Evolutionary conservation across 1,140 invertebrate genomes (phyloP).

Genomic region (Cydia strobilella): DNA sequence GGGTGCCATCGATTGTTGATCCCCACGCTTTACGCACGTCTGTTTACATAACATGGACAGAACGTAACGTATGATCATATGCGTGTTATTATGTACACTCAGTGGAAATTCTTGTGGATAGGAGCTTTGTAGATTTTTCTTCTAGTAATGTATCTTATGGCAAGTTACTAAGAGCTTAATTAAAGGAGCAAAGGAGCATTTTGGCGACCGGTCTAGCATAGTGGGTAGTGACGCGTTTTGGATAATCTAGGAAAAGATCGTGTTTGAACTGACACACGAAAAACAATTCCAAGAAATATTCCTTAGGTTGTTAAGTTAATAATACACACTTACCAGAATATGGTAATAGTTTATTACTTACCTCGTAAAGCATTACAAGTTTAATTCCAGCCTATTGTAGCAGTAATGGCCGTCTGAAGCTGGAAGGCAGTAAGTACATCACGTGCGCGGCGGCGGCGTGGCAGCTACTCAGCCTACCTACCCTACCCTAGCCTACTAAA

Average conservation of each 20-base stretch:
- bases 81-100: neutral
- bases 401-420: neutral
- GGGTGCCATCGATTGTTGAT: slow-evolving; percentile 11
- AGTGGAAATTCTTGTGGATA: neutral
- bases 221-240: too few species aligned
- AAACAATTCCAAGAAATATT: too few species aligned
- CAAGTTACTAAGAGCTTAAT: too few species aligned
- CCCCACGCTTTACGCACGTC: slow-evolving; percentile 1
- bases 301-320: too few species aligned
- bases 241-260: too few species aligned
- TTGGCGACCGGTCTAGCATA: too few species aligned
- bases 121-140: too few species aligned
- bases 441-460: neutral
- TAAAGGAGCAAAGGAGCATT: too few species aligned
- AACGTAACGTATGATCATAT: slow-evolving; percentile 2
- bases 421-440: neutral
- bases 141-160: too few species aligned
- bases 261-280: too few species aligned
- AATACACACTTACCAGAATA: neutral
- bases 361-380: neutral
- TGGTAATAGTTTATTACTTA: neutral
- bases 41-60: slow-evolving; percentile 12
- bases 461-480: too few species aligned
- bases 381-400: neutral
- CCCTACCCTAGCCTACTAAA: neutral